A percentile compares a stretch with the other conserved stretches of the same genome.
phyloP scores from a whole-genome alignment of 2,797 vertebrate species.

The Hemitrygon akajei region DNA sequence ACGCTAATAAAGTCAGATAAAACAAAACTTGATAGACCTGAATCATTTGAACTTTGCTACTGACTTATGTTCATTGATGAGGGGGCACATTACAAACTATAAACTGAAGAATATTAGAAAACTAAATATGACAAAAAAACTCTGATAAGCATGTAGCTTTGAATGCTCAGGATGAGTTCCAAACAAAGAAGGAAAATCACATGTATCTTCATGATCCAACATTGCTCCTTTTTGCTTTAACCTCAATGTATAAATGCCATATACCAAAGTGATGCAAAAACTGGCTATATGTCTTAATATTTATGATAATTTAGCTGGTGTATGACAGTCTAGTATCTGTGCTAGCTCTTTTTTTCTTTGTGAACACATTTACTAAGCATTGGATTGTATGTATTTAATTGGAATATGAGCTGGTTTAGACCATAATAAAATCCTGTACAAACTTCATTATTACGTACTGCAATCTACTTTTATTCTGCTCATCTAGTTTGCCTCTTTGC shows the following conservation, averaged over 20 bases:
- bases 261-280: not conserved
- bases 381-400: no score
- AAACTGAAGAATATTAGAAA: not conserved
- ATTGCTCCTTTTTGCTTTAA: not conserved
- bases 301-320: no score
- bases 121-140: not conserved
- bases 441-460: not conserved
- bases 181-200: not conserved
- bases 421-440: not conserved
- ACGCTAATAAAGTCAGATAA: not conserved
- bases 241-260: not conserved
- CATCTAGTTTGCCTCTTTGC: not conserved
- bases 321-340: no score
- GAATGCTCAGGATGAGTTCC: not conserved
- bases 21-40: not conserved
- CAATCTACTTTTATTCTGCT: not conserved
- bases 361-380: no score
- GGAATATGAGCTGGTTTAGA: not conserved
- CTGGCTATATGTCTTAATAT: not conserved
- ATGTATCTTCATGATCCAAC: not conserved
- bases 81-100: not conserved
- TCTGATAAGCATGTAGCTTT: not conserved
- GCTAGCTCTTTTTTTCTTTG: no score
- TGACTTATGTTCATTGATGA: not conserved
- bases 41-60: not conserved